Conservation (phyloP, 1,140 invertebrate species). For the Eueides isabella region DNA sequence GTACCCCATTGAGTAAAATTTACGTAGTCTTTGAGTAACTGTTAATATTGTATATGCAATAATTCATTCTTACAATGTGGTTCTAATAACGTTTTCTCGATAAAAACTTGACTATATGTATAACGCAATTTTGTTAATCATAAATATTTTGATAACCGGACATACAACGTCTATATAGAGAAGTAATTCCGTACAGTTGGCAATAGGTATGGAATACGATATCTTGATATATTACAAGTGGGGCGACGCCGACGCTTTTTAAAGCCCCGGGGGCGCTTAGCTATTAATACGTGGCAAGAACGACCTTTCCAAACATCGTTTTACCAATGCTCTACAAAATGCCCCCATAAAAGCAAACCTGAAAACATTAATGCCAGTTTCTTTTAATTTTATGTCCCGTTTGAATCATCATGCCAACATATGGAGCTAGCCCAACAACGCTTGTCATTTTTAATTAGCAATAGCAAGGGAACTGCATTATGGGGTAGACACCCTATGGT, state of each 20-base stretch:
- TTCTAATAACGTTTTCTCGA: neutral
- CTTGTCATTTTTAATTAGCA: conserved; percentile 55
- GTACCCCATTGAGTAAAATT: conserved; percentile 59
- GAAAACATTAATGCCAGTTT: conserved; percentile 38
- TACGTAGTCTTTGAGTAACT: conserved; percentile 33
- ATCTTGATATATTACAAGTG: conserved; percentile 67
- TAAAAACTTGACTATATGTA: no score
- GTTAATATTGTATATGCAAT: conserved; percentile 18
- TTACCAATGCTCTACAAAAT: conserved; percentile 62
- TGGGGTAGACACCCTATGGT: conserved; percentile 30
- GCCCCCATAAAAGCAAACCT: conserved; percentile 40
- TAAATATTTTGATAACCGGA: neutral
- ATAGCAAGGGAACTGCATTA: conserved; percentile 48
- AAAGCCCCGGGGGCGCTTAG: conserved; percentile 58
- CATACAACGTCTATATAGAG: neutral
- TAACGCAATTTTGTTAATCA: no score
- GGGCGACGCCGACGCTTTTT: conserved; percentile 58
- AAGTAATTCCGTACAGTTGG: conserved; percentile 10
- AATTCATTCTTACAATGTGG: no score
- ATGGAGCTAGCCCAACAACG: conserved; percentile 26
- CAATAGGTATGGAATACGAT: conserved; percentile 55
- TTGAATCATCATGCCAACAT: conserved; percentile 37
- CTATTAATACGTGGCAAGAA: conserved; percentile 65
- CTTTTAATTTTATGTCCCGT: conserved; percentile 33
- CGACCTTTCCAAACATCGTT: conserved; percentile 70